Conservation (phyloP, 2,113 vertebrate genomes). For the Seriola rivoliana region DNA sequence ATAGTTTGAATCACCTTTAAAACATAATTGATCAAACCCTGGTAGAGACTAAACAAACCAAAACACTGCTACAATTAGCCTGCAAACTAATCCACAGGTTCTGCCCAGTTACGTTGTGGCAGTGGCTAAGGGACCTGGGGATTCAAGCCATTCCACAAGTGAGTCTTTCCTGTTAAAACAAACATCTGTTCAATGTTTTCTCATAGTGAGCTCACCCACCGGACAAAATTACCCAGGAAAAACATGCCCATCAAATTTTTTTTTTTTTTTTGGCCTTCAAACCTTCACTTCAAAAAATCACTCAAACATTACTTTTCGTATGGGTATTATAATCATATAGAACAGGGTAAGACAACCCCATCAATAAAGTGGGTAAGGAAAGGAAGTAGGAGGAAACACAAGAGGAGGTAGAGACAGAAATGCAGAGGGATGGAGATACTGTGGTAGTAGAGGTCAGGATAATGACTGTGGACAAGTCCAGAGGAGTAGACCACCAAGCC, state of each 20-base stretch:
- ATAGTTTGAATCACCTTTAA: neutral
- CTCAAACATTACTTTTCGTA: slow-evolving; percentile 27
- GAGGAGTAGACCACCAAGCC: slow-evolving; percentile 68
- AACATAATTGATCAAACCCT: slow-evolving; percentile 18
- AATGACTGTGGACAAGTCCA: slow-evolving; percentile 82
- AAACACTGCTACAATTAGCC: slow-evolving; percentile 37
- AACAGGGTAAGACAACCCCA: neutral
- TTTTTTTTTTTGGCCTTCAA: slow-evolving; percentile 18
- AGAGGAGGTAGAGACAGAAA: slow-evolving; percentile 16
- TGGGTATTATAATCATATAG: neutral
- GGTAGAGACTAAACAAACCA: slow-evolving; percentile 9
- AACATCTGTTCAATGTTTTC: slow-evolving; percentile 76
- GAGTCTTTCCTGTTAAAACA: slow-evolving; percentile 66
- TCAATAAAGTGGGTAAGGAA: neutral
- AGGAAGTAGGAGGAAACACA: neutral
- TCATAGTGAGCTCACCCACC: slow-evolving; percentile 64
- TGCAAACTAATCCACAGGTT: slow-evolving; percentile 49
- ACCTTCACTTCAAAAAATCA: slow-evolving; percentile 15
- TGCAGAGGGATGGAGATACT: slow-evolving; percentile 49
- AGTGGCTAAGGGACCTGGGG: slow-evolving; percentile 57
- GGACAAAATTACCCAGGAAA: slow-evolving; percentile 69
- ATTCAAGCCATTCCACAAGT: slow-evolving; percentile 62
- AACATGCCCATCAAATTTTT: slow-evolving; percentile 60
- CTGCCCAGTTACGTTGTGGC: slow-evolving; percentile 49
- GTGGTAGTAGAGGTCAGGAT: slow-evolving; percentile 70